A percentile compares a stretch with the other conserved stretches of the same genome.
Evolutionary conservation across 2,888 invertebrate genomes (phyloP).

Genomic region (Antheraea yamamai): DNA sequence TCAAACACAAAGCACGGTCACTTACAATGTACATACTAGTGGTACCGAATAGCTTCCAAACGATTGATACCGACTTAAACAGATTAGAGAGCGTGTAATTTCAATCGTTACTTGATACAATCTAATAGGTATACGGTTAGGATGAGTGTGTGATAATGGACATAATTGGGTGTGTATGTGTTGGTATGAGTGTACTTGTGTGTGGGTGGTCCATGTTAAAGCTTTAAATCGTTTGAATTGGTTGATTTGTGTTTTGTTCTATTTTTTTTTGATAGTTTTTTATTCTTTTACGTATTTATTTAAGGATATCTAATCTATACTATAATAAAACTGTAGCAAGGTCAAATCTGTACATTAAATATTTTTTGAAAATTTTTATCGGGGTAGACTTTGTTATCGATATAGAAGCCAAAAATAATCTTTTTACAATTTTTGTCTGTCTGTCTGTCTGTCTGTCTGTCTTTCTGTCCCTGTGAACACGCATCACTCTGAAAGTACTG

Average conservation of each 20-base stretch:
- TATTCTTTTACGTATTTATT: neutral
- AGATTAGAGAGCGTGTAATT: constrained; percentile 57
- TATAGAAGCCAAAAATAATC: no score
- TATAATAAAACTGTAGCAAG: no score
- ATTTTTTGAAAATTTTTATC: no score
- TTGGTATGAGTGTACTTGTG: constrained; percentile 16
- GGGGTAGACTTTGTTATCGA: no score
- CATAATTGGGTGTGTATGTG: constrained; percentile 18
- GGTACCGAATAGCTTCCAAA: constrained; percentile 43
- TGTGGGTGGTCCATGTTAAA: constrained; percentile 31
- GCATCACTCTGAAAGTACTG: no score
- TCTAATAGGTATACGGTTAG: constrained; percentile 28
- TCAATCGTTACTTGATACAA: constrained; percentile 49
- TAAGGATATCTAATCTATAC: neutral
- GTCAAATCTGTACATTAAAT: no score
- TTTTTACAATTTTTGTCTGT: no score
- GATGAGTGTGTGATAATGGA: constrained; percentile 24
- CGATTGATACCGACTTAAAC: constrained; percentile 60
- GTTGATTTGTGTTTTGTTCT: no score
- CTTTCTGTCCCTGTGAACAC: no score
- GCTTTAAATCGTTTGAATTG: neutral
- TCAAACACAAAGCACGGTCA: constrained; percentile 51
- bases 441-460: no score
- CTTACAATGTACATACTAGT: constrained; percentile 36
- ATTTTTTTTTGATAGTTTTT: neutral